Conservation (phyloP, 2,113 vertebrate species). For the Thamnaconus septentrionalis region DNA sequence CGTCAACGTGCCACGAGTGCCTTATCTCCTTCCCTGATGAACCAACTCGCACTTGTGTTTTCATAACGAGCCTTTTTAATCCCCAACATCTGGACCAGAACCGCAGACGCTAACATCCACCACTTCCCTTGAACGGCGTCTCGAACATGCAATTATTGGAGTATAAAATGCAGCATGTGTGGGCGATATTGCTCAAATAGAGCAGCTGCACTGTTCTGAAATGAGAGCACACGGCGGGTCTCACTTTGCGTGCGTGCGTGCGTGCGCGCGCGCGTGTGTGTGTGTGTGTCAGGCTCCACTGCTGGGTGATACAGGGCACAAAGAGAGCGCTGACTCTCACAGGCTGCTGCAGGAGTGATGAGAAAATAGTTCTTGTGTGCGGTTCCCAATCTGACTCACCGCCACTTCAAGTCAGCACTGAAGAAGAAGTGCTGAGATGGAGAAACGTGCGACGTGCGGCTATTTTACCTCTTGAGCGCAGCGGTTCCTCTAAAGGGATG, state of each 20-base stretch:
- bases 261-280: too few relatives aligned
- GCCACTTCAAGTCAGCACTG: slow-evolving; percentile 36
- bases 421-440: slow-evolving; percentile 46
- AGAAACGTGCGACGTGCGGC: slow-evolving; percentile 42
- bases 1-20: too few relatives aligned
- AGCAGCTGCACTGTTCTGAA: slow-evolving; percentile 58
- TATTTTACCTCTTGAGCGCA: slow-evolving; percentile 50
- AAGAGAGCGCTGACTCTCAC: slow-evolving; percentile 35
- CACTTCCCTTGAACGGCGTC: slow-evolving; percentile 48
- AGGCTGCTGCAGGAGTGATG: slow-evolving; percentile 49
- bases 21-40: slow-evolving; percentile 34
- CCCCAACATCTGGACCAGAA: slow-evolving; percentile 63
- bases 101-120: slow-evolving; percentile 48
- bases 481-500: slow-evolving; percentile 44
- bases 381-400: slow-evolving; percentile 67
- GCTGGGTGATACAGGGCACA: slow-evolving; percentile 39
- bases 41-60: slow-evolving; percentile 54
- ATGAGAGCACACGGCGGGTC: slow-evolving; percentile 48
- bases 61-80: slow-evolving; percentile 58
- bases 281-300: slow-evolving; percentile 6
- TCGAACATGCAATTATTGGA: slow-evolving; percentile 56
- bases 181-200: slow-evolving; percentile 60
- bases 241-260: not conserved
- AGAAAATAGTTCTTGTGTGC: slow-evolving; percentile 54
- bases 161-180: slow-evolving; percentile 63